phyloP scores from a whole-genome alignment of 2,113 vertebrate species.

The Poecilia latipinna region DNA sequence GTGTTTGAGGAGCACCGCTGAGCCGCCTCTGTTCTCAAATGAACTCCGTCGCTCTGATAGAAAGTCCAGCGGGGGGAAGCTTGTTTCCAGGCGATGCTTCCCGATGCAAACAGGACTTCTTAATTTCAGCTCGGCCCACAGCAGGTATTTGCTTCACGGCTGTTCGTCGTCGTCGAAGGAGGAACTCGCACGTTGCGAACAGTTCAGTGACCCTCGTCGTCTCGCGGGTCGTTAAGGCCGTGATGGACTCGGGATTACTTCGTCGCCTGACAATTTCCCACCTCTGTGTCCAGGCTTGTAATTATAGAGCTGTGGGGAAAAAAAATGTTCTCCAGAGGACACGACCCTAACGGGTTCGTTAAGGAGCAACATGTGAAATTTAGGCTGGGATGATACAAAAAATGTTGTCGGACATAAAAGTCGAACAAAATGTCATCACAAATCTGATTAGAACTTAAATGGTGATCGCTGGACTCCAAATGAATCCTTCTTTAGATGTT shows the following conservation, averaged over 20 bases:
- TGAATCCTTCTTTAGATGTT: too few species aligned
- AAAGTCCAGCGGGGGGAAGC: constrained; percentile 14
- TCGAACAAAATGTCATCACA: background rate
- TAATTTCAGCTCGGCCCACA: constrained; percentile 15
- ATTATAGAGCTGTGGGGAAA: constrained; percentile 64
- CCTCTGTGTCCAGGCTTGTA: constrained; percentile 53
- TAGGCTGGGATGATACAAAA: constrained; percentile 25
- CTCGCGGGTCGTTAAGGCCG: constrained; percentile 50
- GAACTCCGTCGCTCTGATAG: background rate
- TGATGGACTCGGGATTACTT: constrained; percentile 51
- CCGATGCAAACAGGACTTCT: constrained; percentile 5
- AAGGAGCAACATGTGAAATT: constrained; percentile 15
- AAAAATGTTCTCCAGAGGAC: constrained; percentile 37
- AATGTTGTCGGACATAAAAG: constrained; percentile 2
- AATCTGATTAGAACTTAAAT: too few species aligned
- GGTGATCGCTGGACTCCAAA: too few species aligned
- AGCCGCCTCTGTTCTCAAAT: constrained; percentile 4
- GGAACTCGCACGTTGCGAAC: constrained; percentile 31
- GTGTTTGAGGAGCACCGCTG: constrained; percentile 12
- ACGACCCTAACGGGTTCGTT: constrained; percentile 30
- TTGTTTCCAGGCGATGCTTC: constrained; percentile 19
- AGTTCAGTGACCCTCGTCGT: constrained; percentile 50
- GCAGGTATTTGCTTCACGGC: constrained; percentile 26
- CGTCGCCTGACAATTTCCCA: constrained; percentile 61
- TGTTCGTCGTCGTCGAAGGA: constrained; percentile 33